Evolutionary conservation across 1,140 invertebrate genomes (phyloP).

Genomic region (Argopecten irradians): DNA sequence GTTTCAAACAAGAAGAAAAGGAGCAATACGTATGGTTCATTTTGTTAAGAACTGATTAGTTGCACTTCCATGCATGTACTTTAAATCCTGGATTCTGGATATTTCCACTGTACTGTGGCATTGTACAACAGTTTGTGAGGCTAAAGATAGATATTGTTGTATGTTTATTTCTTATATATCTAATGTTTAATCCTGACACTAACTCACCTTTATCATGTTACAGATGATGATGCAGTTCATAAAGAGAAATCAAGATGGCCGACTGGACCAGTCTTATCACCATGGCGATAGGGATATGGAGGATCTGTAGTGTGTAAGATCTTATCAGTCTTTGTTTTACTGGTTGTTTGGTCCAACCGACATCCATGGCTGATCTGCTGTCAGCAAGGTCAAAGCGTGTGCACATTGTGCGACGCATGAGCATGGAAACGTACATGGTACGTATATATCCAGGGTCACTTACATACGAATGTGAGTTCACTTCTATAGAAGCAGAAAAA

Average conservation of each 20-base stretch:
- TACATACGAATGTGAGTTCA: constrained; percentile 91
- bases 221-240: not conserved
- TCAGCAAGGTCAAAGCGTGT: constrained; percentile 37
- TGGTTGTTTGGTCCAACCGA: constrained; percentile 8
- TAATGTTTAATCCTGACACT: not conserved
- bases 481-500: constrained; percentile 94
- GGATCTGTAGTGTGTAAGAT: not conserved
- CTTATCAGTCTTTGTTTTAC: not conserved
- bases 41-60: too few species aligned
- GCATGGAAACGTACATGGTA: constrained; percentile 79
- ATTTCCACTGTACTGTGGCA: not conserved
- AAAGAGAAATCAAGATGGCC: not conserved
- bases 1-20: too few species aligned
- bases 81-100: too few species aligned
- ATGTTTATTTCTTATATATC: not conserved
- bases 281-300: not conserved
- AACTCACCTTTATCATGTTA: not conserved
- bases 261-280: not conserved
- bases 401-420: constrained; percentile 64
- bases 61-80: too few species aligned
- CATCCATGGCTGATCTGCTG: constrained; percentile 13
- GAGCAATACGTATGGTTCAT: too few species aligned
- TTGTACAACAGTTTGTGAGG: not conserved
- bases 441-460: constrained; percentile 94
- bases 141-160: not conserved